A percentile compares a stretch with the other conserved stretches of the same genome.
Evolutionary conservation across 2,888 invertebrate genomes (phyloP).

Genomic region (Calameuta idolon): DNA sequence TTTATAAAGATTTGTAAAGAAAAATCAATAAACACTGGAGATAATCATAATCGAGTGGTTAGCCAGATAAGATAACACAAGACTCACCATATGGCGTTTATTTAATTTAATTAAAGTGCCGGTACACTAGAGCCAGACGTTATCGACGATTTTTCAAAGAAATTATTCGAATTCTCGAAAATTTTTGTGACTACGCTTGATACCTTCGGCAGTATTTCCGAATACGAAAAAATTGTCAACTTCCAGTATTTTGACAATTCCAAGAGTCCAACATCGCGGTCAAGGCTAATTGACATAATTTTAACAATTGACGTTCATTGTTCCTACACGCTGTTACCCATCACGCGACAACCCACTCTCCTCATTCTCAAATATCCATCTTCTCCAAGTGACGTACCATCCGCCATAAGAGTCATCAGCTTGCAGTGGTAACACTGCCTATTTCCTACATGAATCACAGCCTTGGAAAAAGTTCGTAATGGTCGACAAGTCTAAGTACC

Average conservation of each 20-base stretch:
- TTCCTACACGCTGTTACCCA: neutral
- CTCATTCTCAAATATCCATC: neutral
- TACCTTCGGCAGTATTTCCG: neutral
- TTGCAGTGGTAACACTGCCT: neutral
- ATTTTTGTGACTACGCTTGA: neutral
- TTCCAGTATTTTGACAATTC: constrained; percentile 6
- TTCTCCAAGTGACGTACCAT: neutral
- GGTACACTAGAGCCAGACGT: neutral
- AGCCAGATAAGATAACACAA: neutral
- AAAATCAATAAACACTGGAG: neutral
- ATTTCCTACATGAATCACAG: neutral
- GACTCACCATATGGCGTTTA: neutral
- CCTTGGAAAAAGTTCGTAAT: neutral
- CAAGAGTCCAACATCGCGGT: constrained; percentile 17
- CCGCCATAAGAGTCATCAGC: neutral
- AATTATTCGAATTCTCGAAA: neutral
- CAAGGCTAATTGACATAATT: constrained; percentile 21
- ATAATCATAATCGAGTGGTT: neutral
- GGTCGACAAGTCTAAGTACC: neutral
- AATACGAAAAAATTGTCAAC: neutral
- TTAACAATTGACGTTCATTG: constrained; percentile 21
- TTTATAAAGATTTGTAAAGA: neutral
- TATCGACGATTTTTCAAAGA: neutral
- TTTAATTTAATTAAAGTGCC: neutral
- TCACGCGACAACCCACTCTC: constrained; percentile 6